phyloP scores from a whole-genome alignment of 2,888 invertebrate genomes.

The Tachystola acroxantha region DNA sequence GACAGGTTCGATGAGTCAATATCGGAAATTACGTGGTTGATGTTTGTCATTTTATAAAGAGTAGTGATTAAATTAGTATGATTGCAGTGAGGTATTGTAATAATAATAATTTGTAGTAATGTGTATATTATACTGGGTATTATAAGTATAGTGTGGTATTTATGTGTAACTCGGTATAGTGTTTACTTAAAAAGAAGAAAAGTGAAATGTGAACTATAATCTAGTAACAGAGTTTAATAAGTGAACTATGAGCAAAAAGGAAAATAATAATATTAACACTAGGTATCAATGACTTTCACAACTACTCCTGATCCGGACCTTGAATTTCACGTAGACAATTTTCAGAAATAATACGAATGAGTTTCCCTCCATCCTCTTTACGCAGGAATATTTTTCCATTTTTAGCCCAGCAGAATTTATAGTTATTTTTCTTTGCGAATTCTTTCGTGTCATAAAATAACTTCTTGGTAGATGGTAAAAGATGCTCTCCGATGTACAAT shows the following conservation, averaged over 20 bases:
- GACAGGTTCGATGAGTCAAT: too few species aligned
- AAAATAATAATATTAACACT: background rate
- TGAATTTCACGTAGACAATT: background rate
- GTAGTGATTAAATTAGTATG: too few species aligned
- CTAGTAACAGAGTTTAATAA: background rate
- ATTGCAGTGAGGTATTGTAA: too few species aligned
- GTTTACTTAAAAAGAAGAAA: too few species aligned
- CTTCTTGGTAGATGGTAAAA: constrained; percentile 4
- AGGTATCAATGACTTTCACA: background rate
- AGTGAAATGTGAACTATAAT: too few species aligned
- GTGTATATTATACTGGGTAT: too few species aligned
- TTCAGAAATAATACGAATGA: background rate
- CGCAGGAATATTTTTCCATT: constrained; percentile 7
- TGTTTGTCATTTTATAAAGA: too few species aligned
- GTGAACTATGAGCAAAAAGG: background rate
- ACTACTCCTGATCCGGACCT: too few species aligned
- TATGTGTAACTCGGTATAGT: too few species aligned
- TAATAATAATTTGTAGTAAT: too few species aligned
- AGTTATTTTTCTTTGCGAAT: constrained; percentile 7
- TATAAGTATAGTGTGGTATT: too few species aligned
- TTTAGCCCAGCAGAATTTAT: constrained; percentile 8
- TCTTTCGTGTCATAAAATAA: constrained; percentile 4
- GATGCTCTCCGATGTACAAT: constrained; percentile 8
- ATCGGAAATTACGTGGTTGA: too few species aligned
- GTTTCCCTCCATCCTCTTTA: constrained; percentile 1